These are phyloP conservation scores for Idaea dimidiata DNA, from an alignment of 2,888 invertebrate species.

Conservation along the genomic window DNA sequence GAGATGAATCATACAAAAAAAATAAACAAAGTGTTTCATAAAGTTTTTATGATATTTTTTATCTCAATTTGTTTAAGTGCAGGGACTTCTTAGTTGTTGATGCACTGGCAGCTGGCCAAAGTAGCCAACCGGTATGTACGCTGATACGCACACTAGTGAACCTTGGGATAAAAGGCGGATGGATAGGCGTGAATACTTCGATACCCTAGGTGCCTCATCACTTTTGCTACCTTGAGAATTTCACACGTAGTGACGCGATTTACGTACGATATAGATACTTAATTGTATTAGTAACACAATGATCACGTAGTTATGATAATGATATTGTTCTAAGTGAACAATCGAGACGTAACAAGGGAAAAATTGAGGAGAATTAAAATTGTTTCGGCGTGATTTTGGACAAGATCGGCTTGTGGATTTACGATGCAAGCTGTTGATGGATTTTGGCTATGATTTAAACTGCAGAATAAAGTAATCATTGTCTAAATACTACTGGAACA, in stretches of 20 bases:
- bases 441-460: background rate
- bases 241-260: slow-evolving; percentile 37
- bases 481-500: background rate
- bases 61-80: slow-evolving; percentile 35
- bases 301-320: slow-evolving; percentile 41
- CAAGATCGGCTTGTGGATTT: background rate
- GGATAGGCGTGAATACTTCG: slow-evolving; percentile 31
- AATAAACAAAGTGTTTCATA: slow-evolving; percentile 35
- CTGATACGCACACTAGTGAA: slow-evolving; percentile 36
- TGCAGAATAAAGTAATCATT: background rate
- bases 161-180: slow-evolving; percentile 32
- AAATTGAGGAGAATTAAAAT: background rate
- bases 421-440: background rate
- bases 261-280: slow-evolving; percentile 13
- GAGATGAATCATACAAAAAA: slow-evolving; percentile 33
- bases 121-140: slow-evolving; percentile 21
- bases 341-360: slow-evolving; percentile 9
- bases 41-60: slow-evolving; percentile 30
- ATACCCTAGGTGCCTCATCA: slow-evolving; percentile 46
- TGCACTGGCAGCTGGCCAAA: slow-evolving; percentile 57
- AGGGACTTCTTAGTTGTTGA: slow-evolving; percentile 30
- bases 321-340: slow-evolving; percentile 17
- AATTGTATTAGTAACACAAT: slow-evolving; percentile 29
- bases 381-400: background rate
- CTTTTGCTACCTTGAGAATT: slow-evolving; percentile 49